Conservation (phyloP, 2,113 vertebrate species). For the Struthidea cinerea region DNA sequence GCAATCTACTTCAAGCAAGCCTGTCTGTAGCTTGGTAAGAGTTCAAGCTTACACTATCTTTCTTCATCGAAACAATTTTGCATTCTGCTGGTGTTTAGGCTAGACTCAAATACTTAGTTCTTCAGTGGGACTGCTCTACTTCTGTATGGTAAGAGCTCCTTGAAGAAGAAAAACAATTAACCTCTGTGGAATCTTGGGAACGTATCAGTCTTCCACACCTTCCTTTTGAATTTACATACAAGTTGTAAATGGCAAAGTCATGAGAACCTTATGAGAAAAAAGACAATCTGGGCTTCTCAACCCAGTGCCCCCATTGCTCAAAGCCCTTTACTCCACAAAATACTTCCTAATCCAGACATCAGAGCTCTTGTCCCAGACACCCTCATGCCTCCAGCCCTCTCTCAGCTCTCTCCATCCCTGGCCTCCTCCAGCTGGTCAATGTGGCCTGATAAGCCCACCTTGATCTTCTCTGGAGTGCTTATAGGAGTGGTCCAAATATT, state of each 20-base stretch:
- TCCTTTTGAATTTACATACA: not conserved
- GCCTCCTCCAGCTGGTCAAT: not conserved
- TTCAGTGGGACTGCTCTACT: conserved; percentile 9
- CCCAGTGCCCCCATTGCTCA: accelerated
- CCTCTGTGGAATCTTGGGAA: conserved; percentile 10
- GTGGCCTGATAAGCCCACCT: not conserved
- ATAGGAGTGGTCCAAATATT: not conserved
- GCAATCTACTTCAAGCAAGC: not conserved
- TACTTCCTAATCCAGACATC: not conserved
- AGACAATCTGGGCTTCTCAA: not conserved
- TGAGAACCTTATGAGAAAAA: not conserved
- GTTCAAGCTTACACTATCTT: not conserved
- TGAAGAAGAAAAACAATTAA: conserved; percentile 44
- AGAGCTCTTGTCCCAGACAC: not conserved
- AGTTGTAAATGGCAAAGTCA: not conserved
- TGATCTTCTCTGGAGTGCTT: not conserved
- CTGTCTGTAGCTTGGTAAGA: not conserved
- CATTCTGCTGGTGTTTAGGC: not conserved
- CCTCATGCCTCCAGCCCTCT: not conserved
- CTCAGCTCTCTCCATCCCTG: not conserved
- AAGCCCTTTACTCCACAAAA: not conserved
- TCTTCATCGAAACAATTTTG: not conserved
- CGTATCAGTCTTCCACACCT: not conserved
- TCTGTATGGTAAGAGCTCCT: conserved; percentile 30
- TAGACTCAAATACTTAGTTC: not conserved